Conservation (phyloP, 2,113 vertebrate species). For the Cheirogaleus medius region DNA sequence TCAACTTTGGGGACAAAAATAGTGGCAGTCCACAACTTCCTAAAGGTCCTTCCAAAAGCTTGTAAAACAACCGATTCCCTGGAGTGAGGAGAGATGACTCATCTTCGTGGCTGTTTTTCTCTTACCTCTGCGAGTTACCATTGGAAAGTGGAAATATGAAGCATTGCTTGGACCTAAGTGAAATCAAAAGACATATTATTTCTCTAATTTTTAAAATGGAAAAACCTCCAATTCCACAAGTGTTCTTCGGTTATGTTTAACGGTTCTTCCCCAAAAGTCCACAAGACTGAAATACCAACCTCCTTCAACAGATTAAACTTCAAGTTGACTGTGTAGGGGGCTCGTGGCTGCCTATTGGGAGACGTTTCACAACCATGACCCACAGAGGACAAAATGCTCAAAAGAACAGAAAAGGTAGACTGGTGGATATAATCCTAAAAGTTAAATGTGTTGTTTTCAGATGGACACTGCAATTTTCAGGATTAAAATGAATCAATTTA, state of each 20-base stretch:
- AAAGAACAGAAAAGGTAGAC: background rate
- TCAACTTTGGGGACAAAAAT: background rate
- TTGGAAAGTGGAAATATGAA: background rate
- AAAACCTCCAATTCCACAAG: background rate
- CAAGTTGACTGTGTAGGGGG: background rate
- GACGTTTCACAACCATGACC: background rate
- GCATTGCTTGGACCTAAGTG: background rate
- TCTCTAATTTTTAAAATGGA: background rate
- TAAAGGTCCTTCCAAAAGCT: background rate
- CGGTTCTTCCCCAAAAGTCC: background rate
- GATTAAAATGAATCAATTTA: background rate
- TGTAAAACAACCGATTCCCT: too few species aligned
- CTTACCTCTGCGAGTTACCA: background rate
- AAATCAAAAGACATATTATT: conserved; percentile 12
- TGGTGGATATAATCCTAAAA: background rate
- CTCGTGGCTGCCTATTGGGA: background rate
- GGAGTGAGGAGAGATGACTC: background rate
- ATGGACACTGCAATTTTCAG: background rate
- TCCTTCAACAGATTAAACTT: background rate
- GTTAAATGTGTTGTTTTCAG: background rate
- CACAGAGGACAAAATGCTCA: background rate
- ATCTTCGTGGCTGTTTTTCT: background rate
- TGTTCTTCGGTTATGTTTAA: background rate
- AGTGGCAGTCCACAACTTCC: background rate
- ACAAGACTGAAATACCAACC: background rate